These are phyloP conservation scores for Hermetia illucens DNA, from an alignment of 1,140 invertebrate genomes.

Conservation along the genomic window DNA sequence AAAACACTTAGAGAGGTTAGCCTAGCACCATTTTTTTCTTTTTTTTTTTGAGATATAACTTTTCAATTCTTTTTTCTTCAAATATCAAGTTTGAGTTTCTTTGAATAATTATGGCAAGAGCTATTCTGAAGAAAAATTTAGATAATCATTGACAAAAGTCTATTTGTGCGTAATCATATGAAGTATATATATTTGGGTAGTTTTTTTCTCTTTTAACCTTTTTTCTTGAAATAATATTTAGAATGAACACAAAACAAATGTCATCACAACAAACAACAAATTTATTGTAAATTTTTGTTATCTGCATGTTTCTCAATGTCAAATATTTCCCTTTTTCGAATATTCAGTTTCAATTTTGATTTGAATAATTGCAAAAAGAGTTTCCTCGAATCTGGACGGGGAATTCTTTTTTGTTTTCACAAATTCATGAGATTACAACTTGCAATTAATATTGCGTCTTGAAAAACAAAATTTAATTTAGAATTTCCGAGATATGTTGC, in stretches of 20 bases:
- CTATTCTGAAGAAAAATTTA: conserved; percentile 16
- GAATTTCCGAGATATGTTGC: too few species aligned
- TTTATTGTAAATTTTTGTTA: conserved; percentile 3
- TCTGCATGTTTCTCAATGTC: conserved; percentile 30
- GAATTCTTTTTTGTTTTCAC: too few species aligned
- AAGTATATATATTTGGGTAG: too few species aligned
- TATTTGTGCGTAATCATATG: conserved; percentile 1
- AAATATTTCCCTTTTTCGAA: conserved; percentile 21
- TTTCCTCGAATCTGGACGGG: too few species aligned
- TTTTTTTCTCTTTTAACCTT: too few species aligned
- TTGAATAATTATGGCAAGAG: conserved; percentile 19
- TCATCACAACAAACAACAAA: background rate
- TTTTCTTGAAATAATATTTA: too few species aligned
- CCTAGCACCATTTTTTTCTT: conserved; percentile 1
- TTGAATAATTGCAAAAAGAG: too few species aligned
- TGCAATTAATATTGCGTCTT: too few species aligned
- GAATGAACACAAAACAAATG: conserved; percentile 6
- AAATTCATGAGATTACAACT: too few species aligned
- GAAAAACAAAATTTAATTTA: too few species aligned
- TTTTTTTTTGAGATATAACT: conserved; percentile 7
- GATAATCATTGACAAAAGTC: conserved; percentile 16
- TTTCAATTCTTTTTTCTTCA: conserved; percentile 6
- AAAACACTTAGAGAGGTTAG: too few species aligned
- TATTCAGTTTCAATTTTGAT: conserved; percentile 12
- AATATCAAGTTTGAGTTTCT: conserved; percentile 14